Percentiles rank a stretch among this genome's conserved stretches.
phyloP scores from a whole-genome alignment of 2,888 invertebrate genomes.

The Philereme vetulata region DNA sequence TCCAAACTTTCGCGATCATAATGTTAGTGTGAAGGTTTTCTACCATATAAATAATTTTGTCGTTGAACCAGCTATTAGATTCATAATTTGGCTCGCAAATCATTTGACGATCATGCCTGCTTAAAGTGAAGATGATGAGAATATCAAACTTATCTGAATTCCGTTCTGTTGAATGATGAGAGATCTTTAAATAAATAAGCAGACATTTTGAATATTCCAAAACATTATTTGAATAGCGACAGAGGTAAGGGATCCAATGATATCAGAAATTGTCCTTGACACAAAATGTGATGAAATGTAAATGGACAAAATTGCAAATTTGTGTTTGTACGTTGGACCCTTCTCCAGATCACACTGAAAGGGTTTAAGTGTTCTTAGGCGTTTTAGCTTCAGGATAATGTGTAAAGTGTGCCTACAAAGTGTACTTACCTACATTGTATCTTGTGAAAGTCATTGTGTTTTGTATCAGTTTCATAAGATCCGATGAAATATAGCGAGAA shows the following conservation, averaged over 20 bases:
- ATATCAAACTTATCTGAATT: too few relatives aligned
- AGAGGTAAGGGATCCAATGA: conserved; percentile 20
- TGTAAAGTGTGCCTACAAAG: conserved; percentile 43
- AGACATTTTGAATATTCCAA: conserved; percentile 13
- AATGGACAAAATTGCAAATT: conserved; percentile 57
- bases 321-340: conserved; percentile 46
- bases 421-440: conserved; percentile 26
- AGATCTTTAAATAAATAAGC: neutral
- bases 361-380: conserved; percentile 55
- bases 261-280: conserved; percentile 25
- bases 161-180: neutral
- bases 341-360: conserved; percentile 49
- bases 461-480: neutral
- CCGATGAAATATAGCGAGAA: neutral
- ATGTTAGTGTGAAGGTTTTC: too few relatives aligned
- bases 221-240: conserved; percentile 20
- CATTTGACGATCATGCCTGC: too few relatives aligned
- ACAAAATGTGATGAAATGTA: conserved; percentile 52
- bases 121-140: too few relatives aligned
- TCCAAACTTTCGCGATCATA: too few relatives aligned
- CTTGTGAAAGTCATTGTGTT: conserved; percentile 3
- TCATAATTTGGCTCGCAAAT: too few relatives aligned
- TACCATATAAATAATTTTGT: too few relatives aligned
- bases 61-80: too few relatives aligned
- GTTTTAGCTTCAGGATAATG: conserved; percentile 51